phyloP scores from a whole-genome alignment of 1,140 invertebrate genomes.

The Colletes gigas region DNA sequence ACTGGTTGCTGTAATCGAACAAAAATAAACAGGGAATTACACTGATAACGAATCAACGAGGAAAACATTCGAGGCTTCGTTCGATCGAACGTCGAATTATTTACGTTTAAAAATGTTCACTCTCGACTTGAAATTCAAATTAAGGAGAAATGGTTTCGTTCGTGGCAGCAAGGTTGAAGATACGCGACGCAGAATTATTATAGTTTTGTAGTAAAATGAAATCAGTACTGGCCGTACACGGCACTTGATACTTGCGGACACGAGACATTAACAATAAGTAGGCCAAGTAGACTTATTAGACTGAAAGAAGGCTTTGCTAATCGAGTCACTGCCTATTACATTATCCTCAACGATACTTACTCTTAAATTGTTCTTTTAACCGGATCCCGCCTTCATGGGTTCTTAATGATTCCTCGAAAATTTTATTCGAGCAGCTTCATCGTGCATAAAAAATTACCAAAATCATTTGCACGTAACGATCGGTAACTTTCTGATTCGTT shows the following conservation, averaged over 20 bases:
- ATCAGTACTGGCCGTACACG: conserved; percentile 26
- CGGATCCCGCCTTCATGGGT: conserved; percentile 22
- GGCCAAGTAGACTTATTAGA: conserved; percentile 58
- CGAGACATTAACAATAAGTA: conserved; percentile 62
- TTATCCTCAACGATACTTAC: conserved; percentile 44
- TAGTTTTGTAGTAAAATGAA: conserved; percentile 9
- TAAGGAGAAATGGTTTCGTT: neutral
- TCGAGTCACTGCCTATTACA: conserved; percentile 43
- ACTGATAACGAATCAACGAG: neutral
- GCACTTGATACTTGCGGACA: conserved; percentile 45
- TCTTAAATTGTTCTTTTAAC: conserved; percentile 36
- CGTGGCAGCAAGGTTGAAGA: neutral
- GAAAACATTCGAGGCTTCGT: neutral
- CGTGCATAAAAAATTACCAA: neutral
- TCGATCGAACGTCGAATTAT: too few species aligned
- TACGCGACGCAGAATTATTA: neutral
- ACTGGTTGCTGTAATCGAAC: neutral
- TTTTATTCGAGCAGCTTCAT: neutral
- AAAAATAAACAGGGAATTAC: neutral
- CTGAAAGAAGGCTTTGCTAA: conserved; percentile 56
- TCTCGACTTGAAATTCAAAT: too few species aligned
- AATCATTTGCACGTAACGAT: neutral
- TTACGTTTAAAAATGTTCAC: too few species aligned
- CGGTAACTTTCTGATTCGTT: neutral
- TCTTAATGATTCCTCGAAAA: neutral